These are phyloP conservation scores for Urocyon cinereoargenteus DNA, from an alignment of 2,797 vertebrate genomes.

Conservation along the genomic window DNA sequence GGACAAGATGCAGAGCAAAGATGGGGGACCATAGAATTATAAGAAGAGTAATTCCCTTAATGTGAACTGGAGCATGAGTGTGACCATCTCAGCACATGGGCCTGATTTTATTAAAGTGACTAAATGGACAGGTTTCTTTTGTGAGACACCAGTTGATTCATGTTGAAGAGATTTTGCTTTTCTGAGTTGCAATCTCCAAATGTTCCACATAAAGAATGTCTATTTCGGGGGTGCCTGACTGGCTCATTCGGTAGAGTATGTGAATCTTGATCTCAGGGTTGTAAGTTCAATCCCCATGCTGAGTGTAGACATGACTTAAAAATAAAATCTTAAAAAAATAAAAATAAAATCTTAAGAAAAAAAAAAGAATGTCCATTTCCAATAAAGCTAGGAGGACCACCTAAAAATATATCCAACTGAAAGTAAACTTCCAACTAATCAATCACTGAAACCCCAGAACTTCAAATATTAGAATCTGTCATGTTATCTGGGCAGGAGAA, in stretches of 20 bases:
- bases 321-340: background rate
- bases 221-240: background rate
- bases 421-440: background rate
- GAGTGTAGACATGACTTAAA: background rate
- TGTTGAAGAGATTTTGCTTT: conserved; percentile 45
- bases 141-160: background rate
- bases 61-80: background rate
- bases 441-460: background rate
- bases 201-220: background rate
- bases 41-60: background rate
- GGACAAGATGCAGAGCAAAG: background rate
- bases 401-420: conserved; percentile 30
- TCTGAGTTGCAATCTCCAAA: background rate
- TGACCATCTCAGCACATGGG: background rate
- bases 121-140: background rate
- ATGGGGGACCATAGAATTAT: background rate
- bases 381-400: background rate
- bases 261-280: background rate
- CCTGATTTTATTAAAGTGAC: background rate
- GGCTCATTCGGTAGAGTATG: background rate
- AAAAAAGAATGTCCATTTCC: background rate
- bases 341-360: no score
- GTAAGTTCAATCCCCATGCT: background rate
- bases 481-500: background rate
- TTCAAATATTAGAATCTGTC: conserved; percentile 52